Percentiles rank a stretch among this genome's conserved stretches.
Evolutionary conservation across 2,888 invertebrate genomes (phyloP).

Genomic region (Aromia moschata): DNA sequence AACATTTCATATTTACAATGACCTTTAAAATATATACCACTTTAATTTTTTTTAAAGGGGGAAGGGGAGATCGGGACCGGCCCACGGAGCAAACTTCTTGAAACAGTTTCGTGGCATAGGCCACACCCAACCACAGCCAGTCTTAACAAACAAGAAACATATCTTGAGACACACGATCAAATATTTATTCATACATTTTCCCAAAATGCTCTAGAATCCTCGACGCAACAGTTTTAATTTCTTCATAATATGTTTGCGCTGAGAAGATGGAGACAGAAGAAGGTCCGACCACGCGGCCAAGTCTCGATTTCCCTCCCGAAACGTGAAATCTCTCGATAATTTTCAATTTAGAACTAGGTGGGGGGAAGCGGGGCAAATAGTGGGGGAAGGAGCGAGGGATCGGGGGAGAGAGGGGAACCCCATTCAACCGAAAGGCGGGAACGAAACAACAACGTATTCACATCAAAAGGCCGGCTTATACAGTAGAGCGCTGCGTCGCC

Average conservation of each 20-base stretch:
- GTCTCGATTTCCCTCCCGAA: background rate
- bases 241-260: too few relatives aligned
- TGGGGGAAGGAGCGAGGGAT: too few relatives aligned
- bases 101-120: too few relatives aligned
- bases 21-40: slow-evolving; percentile 11
- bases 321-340: background rate
- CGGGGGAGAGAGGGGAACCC: too few relatives aligned
- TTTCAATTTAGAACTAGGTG: slow-evolving; percentile 28
- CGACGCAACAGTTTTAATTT: too few relatives aligned
- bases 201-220: too few relatives aligned
- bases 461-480: slow-evolving; percentile 33
- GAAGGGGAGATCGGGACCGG: background rate
- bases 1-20: slow-evolving; percentile 17
- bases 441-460: slow-evolving; percentile 23
- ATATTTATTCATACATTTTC: too few relatives aligned
- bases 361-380: slow-evolving; percentile 15
- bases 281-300: too few relatives aligned
- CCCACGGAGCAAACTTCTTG: background rate
- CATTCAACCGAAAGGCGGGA: slow-evolving; percentile 20
- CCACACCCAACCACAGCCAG: background rate
- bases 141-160: too few relatives aligned
- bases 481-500: slow-evolving; percentile 15
- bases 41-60: background rate
- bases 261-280: too few relatives aligned
- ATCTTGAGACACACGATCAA: too few relatives aligned